A percentile compares a stretch with the other conserved stretches of the same genome.
Evolutionary conservation across 2,888 invertebrate genomes (phyloP).

Genomic region (Sarcophaga subvicina): DNA sequence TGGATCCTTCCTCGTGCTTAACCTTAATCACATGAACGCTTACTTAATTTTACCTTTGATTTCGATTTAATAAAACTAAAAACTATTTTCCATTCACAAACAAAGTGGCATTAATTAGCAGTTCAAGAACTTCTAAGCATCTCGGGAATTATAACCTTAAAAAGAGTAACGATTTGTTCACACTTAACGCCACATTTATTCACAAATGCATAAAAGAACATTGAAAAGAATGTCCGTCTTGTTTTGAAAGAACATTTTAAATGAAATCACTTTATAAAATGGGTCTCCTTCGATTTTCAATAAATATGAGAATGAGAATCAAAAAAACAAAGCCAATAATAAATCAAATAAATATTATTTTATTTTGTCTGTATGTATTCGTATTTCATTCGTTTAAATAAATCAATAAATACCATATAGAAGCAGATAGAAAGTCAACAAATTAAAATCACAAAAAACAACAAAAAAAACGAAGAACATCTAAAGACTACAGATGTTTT

Average conservation of each 20-base stretch:
- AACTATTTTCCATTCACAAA: too few species aligned
- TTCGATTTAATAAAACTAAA: too few species aligned
- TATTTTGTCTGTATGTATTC: too few species aligned
- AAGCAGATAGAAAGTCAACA: constrained; percentile 64
- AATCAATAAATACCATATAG: constrained; percentile 54
- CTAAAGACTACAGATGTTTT: constrained; percentile 63
- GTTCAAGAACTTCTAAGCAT: too few species aligned
- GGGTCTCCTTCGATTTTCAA: constrained; percentile 34
- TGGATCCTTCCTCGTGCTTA: too few species aligned
- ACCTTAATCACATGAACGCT: too few species aligned
- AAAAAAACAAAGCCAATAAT: constrained; percentile 24
- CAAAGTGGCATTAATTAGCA: too few species aligned
- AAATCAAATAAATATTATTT: constrained; percentile 57
- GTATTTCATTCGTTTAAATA: constrained; percentile 52
- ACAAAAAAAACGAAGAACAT: constrained; percentile 6
- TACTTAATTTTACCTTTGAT: too few species aligned
- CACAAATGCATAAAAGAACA: neutral
- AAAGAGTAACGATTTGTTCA: neutral
- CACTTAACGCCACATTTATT: neutral
- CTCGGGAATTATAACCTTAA: too few species aligned
- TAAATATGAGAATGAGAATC: neutral
- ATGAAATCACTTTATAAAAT: constrained; percentile 33
- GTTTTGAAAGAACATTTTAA: neutral
- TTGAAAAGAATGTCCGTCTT: neutral
- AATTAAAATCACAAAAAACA: constrained; percentile 66